These are phyloP conservation scores for Clunio marinus DNA, from an alignment of 2,888 invertebrate genomes.

Conservation along the genomic window DNA sequence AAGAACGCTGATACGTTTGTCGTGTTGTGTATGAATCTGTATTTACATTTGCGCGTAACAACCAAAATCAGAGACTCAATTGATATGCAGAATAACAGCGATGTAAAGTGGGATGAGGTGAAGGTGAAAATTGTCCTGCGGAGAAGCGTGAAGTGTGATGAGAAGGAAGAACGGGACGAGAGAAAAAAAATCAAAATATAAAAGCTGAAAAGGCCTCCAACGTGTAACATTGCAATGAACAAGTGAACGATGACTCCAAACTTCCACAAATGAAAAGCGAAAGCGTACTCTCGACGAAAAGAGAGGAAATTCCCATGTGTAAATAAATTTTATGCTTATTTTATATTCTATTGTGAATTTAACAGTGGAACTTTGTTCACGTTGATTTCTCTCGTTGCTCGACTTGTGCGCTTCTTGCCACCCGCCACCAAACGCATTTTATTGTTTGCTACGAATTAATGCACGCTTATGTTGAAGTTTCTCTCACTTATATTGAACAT, in stretches of 20 bases:
- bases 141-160: not conserved
- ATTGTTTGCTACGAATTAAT: not conserved
- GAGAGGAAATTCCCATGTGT: conserved; percentile 23
- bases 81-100: conserved; percentile 1
- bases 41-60: not conserved
- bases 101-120: not conserved
- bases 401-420: not conserved
- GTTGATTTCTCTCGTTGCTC: too few species aligned
- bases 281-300: conserved; percentile 14
- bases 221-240: conserved; percentile 6
- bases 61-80: not conserved
- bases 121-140: not conserved
- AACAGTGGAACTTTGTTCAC: not conserved
- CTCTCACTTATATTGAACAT: too few species aligned
- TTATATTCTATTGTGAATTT: conserved; percentile 38
- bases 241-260: not conserved
- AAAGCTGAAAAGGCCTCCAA: conserved; percentile 24
- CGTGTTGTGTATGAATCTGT: too few species aligned
- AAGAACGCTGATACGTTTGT: not conserved
- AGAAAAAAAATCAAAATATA: conserved; percentile 30
- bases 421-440: conserved; percentile 3
- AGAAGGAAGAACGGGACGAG: not conserved
- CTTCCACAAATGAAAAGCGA: conserved; percentile 31
- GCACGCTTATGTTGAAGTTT: too few species aligned
- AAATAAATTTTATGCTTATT: conserved; percentile 39